Conservation (phyloP, 64 coral and sea anemone genomes). For the Pachyseris speciosa region DNA sequence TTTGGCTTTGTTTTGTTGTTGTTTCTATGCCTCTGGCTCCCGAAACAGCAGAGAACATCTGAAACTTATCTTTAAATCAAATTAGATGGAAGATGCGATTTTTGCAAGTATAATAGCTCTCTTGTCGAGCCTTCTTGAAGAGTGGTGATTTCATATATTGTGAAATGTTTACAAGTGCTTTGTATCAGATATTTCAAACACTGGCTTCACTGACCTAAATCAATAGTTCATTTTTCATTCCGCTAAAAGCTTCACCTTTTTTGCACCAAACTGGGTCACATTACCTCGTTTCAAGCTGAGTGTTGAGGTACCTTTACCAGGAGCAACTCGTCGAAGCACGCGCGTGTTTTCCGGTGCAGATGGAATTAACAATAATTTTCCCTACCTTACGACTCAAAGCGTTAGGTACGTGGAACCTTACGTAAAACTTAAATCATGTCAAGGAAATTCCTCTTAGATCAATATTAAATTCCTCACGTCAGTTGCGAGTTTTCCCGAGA, state of each 20-base stretch:
- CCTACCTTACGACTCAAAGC: not conserved
- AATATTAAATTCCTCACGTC: not conserved
- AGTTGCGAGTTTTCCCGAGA: not conserved
- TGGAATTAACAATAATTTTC: not conserved
- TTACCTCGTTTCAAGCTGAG: not conserved
- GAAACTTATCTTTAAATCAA: too few relatives aligned
- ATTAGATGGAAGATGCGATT: not conserved
- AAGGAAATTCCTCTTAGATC: not conserved
- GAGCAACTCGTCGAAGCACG: not conserved
- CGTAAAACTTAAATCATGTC: not conserved
- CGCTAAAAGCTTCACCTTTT: not conserved
- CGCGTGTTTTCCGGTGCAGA: not conserved
- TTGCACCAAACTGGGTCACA: not conserved
- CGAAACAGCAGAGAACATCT: not conserved
- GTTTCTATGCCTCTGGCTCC: not conserved
- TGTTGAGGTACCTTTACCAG: not conserved
- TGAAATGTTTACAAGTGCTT: not conserved
- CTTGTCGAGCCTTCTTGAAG: not conserved
- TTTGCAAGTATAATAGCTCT: not conserved
- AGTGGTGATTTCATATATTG: conserved; percentile 14
- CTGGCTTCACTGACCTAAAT: not conserved
- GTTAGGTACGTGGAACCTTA: not conserved
- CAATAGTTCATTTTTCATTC: not conserved
- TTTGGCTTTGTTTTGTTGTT: not conserved
- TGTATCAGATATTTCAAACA: not conserved